Conservation (phyloP, 2,888 invertebrate genomes). For the Xiphydria camelus region DNA sequence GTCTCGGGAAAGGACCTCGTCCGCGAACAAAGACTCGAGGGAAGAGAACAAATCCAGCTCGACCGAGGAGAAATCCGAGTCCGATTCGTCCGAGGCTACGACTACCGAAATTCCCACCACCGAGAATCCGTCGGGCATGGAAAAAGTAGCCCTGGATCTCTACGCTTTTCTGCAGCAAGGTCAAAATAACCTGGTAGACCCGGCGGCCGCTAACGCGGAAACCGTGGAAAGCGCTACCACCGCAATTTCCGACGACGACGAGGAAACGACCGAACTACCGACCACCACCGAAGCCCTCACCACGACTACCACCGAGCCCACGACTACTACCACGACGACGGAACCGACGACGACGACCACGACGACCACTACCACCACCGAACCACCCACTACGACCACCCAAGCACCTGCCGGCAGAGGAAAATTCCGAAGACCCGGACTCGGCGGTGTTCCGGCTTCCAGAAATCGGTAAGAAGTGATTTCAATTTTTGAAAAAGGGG, state of each 20-base stretch:
- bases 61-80: constrained; percentile 7
- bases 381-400: constrained; percentile 42
- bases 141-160: constrained; percentile 80
- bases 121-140: constrained; percentile 69
- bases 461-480: constrained; percentile 36
- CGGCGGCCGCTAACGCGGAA: constrained; percentile 47
- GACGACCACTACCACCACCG: constrained; percentile 43
- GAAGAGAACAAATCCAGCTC: neutral
- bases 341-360: constrained; percentile 62
- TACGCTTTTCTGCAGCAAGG: constrained; percentile 76
- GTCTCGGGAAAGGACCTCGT: constrained; percentile 1
- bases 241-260: constrained; percentile 53
- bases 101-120: constrained; percentile 65
- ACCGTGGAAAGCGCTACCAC: constrained; percentile 60
- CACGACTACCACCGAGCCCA: constrained; percentile 52
- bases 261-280: constrained; percentile 52
- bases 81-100: constrained; percentile 6
- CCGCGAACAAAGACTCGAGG: neutral
- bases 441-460: constrained; percentile 22
- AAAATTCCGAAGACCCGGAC: constrained; percentile 43
- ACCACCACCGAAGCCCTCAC: constrained; percentile 60
- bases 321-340: constrained; percentile 60
- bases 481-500: too few relatives aligned
- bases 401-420: constrained; percentile 44
- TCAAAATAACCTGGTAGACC: constrained; percentile 58